Percentiles rank a stretch among this genome's conserved stretches.
Evolutionary conservation across 1,140 invertebrate species (phyloP).

Genomic region (Cherax destructor): DNA sequence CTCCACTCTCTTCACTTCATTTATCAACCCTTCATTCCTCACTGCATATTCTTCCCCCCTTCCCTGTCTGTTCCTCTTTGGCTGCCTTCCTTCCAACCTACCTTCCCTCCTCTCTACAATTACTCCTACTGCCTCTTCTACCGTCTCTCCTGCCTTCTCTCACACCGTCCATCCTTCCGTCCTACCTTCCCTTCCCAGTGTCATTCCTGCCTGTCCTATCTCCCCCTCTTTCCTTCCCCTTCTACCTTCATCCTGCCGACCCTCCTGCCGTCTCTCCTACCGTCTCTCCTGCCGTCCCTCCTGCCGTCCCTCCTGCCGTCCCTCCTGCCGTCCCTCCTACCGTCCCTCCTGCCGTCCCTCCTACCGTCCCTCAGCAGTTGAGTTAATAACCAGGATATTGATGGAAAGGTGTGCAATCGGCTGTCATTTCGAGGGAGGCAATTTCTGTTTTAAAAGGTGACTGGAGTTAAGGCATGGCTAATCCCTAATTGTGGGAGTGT

Average conservation of each 20-base stretch:
- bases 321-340: neutral
- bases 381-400: conserved; percentile 43
- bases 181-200: neutral
- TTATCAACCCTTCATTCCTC: no score
- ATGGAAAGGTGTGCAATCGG: conserved; percentile 42
- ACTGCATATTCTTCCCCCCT: no score
- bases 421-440: conserved; percentile 31
- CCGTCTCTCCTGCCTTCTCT: neutral
- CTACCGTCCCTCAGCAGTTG: neutral
- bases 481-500: conserved; percentile 43
- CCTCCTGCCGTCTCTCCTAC: neutral
- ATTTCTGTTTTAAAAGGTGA: conserved; percentile 20
- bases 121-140: neutral
- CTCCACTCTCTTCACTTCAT: no score
- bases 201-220: no score
- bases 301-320: neutral
- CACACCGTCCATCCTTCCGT: neutral
- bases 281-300: no score
- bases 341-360: neutral
- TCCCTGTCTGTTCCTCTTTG: neutral
- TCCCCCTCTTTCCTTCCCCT: neutral
- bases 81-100: neutral
- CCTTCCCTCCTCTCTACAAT: neutral
- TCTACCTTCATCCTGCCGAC: neutral
- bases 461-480: conserved; percentile 26